phyloP scores from a whole-genome alignment of 1,140 invertebrate genomes.

The Ips nitidus region DNA sequence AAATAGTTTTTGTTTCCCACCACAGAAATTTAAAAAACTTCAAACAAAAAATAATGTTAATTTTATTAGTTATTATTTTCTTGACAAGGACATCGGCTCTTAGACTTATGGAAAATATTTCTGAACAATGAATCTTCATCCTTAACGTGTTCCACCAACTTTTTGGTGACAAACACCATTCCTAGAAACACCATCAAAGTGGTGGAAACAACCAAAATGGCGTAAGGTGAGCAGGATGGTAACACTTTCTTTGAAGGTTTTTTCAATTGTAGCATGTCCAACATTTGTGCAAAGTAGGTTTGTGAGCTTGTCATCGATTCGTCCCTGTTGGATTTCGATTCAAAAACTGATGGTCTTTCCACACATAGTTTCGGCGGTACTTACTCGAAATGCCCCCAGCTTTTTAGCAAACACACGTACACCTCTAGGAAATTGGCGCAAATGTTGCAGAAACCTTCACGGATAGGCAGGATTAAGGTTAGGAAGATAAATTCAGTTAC shows the following conservation, averaged over 20 bases:
- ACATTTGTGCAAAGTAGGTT: slow-evolving; percentile 6
- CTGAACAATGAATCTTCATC: slow-evolving; percentile 21
- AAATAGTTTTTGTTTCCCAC: background rate
- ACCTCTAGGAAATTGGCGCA: slow-evolving; percentile 33
- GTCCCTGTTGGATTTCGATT: background rate
- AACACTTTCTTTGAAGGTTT: background rate
- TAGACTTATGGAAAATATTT: slow-evolving; percentile 3
- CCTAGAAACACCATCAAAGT: slow-evolving; percentile 2
- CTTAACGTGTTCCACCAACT: slow-evolving; percentile 22
- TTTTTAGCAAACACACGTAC: slow-evolving; percentile 28
- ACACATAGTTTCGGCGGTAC: background rate
- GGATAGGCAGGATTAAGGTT: slow-evolving; percentile 27
- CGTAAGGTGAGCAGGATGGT: slow-evolving; percentile 18
- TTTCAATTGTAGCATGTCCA: slow-evolving; percentile 2
- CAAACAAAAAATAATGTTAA: background rate
- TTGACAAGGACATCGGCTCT: slow-evolving; percentile 16
- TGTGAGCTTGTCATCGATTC: background rate
- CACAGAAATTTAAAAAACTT: background rate
- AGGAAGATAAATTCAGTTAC: slow-evolving; percentile 27
- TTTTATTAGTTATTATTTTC: background rate
- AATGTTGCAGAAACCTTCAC: slow-evolving; percentile 31
- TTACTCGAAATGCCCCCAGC: slow-evolving; percentile 10
- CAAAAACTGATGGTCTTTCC: background rate
- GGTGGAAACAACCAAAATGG: slow-evolving; percentile 19
- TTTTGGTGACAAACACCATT: slow-evolving; percentile 9